Evolutionary conservation across 2,888 invertebrate genomes (phyloP), one percentile per base, ranked within the genome.

Genomic region (Phrixothrix hirtus): DNA sequence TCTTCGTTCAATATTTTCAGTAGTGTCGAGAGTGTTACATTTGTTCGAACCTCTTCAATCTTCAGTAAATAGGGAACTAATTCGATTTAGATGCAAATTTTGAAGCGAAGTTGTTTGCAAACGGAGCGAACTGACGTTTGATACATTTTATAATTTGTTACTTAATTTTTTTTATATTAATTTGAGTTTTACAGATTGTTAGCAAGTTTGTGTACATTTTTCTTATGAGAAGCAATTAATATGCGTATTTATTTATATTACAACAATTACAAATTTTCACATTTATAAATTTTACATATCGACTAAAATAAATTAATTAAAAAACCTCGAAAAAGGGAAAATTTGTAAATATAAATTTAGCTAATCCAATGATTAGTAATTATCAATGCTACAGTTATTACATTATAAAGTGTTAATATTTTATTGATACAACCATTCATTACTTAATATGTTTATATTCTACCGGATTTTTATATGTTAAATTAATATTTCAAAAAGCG

Each of bases 21-120:
- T 41, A 57, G 55, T 54, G 56, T 60, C 57, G 54, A 59, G 59
- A 57, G 59, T 58, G 60, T 63, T 59, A 61, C 62, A 57, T 62
- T 55, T 52, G 59, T 51, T 48, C 39, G 42, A 49, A 45, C 55
- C 55, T 41, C 39, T 59, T 59, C 60, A 50, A 63, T 64, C 66
- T 64, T 62, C 63, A 70, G 66, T 68, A 70, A 69, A 70, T 69
- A 70, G 65, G 64, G 68, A 71, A 69, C 66, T 72, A 71, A 73
- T 73, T 72, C 71, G 71, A 71, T 72, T 73, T 73, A 67, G 62
- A 73, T 73, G 73, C 65, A 73, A 73, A 73, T 72, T 68, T 67
- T 57, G 49, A 58, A 56, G 46, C 48, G 48, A 48, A 56, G 45
- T 59, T 56, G 45, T 55, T 55, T 45, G 44, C 30, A 53, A 41